phyloP scores from a whole-genome alignment of 2,888 invertebrate genomes.

The Drosophila mettleri region DNA sequence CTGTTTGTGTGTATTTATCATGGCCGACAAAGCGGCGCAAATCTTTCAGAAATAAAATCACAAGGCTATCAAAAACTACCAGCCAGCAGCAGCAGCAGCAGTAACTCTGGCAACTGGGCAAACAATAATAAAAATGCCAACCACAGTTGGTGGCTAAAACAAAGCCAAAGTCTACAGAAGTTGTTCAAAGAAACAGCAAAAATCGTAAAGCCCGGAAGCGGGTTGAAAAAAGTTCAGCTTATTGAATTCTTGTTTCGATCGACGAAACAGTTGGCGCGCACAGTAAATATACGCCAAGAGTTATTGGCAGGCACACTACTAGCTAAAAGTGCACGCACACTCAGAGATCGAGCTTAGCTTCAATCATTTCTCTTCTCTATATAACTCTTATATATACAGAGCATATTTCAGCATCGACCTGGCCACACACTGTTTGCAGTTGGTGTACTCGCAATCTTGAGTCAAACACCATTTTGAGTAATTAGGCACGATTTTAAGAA shows the following conservation, averaged over 20 bases:
- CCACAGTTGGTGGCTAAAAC: constrained; percentile 72
- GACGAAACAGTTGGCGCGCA: constrained; percentile 32
- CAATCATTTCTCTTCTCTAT: neutral
- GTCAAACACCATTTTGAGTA: constrained; percentile 53
- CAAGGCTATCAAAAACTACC: constrained; percentile 72
- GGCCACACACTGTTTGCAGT: constrained; percentile 3
- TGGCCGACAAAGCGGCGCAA: constrained; percentile 76
- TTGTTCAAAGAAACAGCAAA: constrained; percentile 28
- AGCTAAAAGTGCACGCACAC: constrained; percentile 12
- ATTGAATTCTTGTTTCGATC: constrained; percentile 74
- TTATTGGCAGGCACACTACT: constrained; percentile 28
- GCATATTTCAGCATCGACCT: neutral
- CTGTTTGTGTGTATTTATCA: constrained; percentile 65
- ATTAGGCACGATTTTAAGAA: constrained; percentile 72
- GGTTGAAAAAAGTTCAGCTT: constrained; percentile 60
- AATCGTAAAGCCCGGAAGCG: constrained; percentile 67
- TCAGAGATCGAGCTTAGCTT: neutral
- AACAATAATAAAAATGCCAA: constrained; percentile 79
- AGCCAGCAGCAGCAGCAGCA: constrained; percentile 21
- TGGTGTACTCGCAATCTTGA: constrained; percentile 35
- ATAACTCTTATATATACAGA: neutral
- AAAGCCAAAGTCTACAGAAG: constrained; percentile 41
- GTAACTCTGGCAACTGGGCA: constrained; percentile 28
- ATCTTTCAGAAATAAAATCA: constrained; percentile 69
- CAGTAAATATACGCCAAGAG: constrained; percentile 9